Percentiles rank a stretch among this genome's conserved stretches.
These are phyloP conservation scores for Sinotaia quadrata DNA, from an alignment of 2,888 invertebrate species.

Conservation along the genomic window DNA sequence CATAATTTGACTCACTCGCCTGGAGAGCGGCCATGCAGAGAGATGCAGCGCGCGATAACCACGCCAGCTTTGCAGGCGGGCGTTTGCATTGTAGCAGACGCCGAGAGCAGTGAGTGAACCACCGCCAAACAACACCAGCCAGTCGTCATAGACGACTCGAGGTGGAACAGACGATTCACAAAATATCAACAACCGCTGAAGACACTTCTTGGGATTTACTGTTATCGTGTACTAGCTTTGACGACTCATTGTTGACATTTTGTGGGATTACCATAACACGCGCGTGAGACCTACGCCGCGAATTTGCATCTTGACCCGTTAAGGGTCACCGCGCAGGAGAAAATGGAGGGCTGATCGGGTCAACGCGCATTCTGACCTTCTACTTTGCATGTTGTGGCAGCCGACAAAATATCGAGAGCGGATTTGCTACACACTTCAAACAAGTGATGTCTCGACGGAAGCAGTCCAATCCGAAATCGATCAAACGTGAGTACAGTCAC, in stretches of 20 bases:
- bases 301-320: constrained; percentile 33
- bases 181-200: too few relatives aligned
- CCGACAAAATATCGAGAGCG: constrained; percentile 20
- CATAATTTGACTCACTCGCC: constrained; percentile 36
- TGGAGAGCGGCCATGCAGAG: constrained; percentile 25
- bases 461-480: constrained; percentile 95
- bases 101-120: background rate
- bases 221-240: too few relatives aligned
- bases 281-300: constrained; percentile 2
- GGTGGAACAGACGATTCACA: background rate
- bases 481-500: constrained; percentile 93
- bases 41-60: constrained; percentile 28
- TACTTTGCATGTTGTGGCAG: constrained; percentile 32
- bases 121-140: constrained; percentile 1
- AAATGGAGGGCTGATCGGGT: constrained; percentile 37
- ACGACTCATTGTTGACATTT: too few relatives aligned
- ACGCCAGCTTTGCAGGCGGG: constrained; percentile 14
- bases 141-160: background rate
- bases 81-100: constrained; percentile 21
- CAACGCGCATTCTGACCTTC: constrained; percentile 49
- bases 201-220: too few relatives aligned
- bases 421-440: constrained; percentile 12
- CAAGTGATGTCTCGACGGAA: constrained; percentile 89
- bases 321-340: constrained; percentile 50
- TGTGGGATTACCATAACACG: constrained; percentile 1